Evolutionary conservation across 2,797 vertebrate genomes (phyloP).

Genomic region (Neopelma chrysocephalum): DNA sequence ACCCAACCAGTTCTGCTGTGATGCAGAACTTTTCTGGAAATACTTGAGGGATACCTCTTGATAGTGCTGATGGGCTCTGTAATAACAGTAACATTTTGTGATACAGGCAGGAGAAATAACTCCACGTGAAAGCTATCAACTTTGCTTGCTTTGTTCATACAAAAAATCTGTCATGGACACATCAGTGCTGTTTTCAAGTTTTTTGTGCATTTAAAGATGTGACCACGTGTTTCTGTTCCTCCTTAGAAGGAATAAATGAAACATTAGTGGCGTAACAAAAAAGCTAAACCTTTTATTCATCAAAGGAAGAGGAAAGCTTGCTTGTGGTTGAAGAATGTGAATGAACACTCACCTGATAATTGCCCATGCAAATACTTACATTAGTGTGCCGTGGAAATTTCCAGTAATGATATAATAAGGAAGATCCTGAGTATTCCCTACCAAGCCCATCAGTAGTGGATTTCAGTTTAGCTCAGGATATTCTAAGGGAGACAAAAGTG

Average conservation of each 20-base stretch:
- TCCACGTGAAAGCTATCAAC: background rate
- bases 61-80: background rate
- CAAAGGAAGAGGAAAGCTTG: background rate
- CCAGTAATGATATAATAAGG: background rate
- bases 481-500: background rate
- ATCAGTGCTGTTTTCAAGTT: background rate
- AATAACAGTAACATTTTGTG: background rate
- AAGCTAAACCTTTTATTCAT: background rate
- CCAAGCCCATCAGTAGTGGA: background rate
- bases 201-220: background rate
- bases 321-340: background rate
- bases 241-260: background rate
- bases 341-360: background rate
- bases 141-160: background rate
- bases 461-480: background rate
- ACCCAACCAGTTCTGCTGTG: background rate
- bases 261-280: background rate
- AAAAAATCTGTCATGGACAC: background rate
- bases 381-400: background rate
- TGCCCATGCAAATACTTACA: background rate
- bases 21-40: constrained; percentile 1
- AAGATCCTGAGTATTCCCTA: background rate
- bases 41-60: background rate
- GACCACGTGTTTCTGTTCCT: background rate
- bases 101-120: background rate